These are phyloP conservation scores for Hydrophis major DNA, from an alignment of 2,797 vertebrate genomes.

Conservation along the genomic window DNA sequence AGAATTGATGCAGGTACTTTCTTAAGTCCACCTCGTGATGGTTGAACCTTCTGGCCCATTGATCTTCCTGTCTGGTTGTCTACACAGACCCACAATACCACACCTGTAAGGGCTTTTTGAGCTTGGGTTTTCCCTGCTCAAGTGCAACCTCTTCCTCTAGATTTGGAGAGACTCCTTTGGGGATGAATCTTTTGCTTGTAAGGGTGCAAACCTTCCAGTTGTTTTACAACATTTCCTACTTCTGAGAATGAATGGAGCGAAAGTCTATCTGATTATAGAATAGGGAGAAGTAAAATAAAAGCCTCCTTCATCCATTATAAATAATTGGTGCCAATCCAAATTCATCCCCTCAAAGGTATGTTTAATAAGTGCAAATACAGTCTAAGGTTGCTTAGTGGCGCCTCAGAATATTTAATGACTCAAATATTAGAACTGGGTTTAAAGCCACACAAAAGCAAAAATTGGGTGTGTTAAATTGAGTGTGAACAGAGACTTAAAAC, in stretches of 20 bases:
- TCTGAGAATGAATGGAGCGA: no score
- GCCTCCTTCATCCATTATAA: slow-evolving; percentile 34
- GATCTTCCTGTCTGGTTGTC: not conserved
- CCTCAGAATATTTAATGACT: slow-evolving; percentile 26
- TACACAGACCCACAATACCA: not conserved
- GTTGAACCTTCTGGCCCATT: not conserved
- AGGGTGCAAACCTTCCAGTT: not conserved
- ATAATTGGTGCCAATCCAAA: slow-evolving; percentile 43
- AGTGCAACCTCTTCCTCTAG: not conserved
- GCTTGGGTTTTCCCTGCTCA: not conserved
- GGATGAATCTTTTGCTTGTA: not conserved
- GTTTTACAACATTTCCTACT: not conserved
- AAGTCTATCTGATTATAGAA: not conserved
- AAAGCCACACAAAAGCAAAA: slow-evolving; percentile 1
- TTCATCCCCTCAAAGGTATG: slow-evolving; percentile 14
- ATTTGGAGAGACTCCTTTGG: not conserved
- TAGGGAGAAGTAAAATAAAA: not conserved
- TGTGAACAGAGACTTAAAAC: slow-evolving; percentile 20
- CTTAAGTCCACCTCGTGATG: not conserved
- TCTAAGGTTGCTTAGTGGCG: not conserved
- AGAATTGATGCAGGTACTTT: not conserved
- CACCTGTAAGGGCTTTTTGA: not conserved
- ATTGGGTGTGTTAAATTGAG: slow-evolving; percentile 17
- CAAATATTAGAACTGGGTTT: slow-evolving; percentile 23
- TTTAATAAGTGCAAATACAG: not conserved